Evolutionary conservation across 2,888 invertebrate genomes (phyloP).

Genomic region (Apotomis turbidana): DNA sequence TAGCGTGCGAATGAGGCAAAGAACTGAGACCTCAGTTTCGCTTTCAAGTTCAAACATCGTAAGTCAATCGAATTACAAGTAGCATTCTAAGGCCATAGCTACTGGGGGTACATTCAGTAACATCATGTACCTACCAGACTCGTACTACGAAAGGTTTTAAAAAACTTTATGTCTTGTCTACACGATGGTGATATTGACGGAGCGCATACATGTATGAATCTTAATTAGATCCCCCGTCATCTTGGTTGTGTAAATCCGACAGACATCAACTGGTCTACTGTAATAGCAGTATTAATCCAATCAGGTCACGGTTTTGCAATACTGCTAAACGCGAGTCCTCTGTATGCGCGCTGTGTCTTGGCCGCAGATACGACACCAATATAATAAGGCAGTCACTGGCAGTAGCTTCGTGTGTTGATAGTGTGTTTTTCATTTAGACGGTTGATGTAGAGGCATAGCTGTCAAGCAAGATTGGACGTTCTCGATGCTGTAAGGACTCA

Average conservation of each 20-base stretch:
- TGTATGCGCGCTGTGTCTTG: conserved; percentile 15
- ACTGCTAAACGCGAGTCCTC: conserved; percentile 15
- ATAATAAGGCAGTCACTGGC: background rate
- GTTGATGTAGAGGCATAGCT: background rate
- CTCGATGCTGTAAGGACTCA: too few species aligned
- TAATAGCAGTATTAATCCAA: conserved; percentile 18
- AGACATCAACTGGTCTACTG: conserved; percentile 1
- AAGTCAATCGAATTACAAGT: too few species aligned
- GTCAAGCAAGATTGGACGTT: background rate
- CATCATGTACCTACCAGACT: too few species aligned
- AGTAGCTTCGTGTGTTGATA: background rate
- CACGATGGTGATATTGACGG: too few species aligned
- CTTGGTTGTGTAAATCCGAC: background rate
- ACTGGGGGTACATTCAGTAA: too few species aligned
- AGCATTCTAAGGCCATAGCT: too few species aligned
- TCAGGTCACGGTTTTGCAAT: conserved; percentile 28
- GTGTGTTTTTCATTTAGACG: background rate
- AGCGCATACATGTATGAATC: background rate
- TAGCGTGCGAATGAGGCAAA: too few species aligned
- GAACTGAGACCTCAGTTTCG: too few species aligned
- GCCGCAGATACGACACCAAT: background rate
- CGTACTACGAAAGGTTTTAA: too few species aligned
- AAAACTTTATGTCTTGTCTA: too few species aligned
- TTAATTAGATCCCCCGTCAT: background rate
- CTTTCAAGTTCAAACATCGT: too few species aligned